Evolutionary conservation across 2,888 invertebrate species (phyloP), one percentile per base, ranked within the genome.

Genomic region (Thymelicus lineola): DNA sequence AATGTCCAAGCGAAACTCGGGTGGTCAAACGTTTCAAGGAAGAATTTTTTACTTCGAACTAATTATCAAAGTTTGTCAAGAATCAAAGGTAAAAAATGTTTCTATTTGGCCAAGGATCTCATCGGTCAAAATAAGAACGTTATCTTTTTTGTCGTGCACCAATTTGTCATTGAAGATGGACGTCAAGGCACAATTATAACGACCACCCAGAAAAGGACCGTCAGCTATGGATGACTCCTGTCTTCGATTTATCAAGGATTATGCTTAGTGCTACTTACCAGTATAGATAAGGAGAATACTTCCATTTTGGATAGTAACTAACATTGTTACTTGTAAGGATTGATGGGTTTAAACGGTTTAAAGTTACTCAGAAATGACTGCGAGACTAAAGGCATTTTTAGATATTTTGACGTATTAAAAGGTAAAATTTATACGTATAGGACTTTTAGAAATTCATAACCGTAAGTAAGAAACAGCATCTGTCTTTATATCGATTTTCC

Each of bases 131-230:
- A 65, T 60, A 65, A 65, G 59, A 70, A 70, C 58, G 59, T 63
- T 65, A 65, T 70, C 65, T 63, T 70, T 69, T 70, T 65, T 70
- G 59, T 65, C 70, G 60, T 20, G 17, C 64, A 70, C 71, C 79
- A 82, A 87, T 86, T 87, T 86, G 86, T 86, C 86, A 86, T 79
- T 79, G 78, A 75, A 74, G 73, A 71, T 75, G 75, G 77, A 74
- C 76, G 80, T 81, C 82, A 80, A 74, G 76, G 74, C 73, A 83
- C 87, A 87, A 87, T 86, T 88, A 87, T 83, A 76, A 75, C 66
- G 79, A 84, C 87, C 88, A 87, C 87, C 87, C 87, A 86, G 75
- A 74, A 69, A 63, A 58, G 69, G 75, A 45, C 72, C 68, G 74
- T 20, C 4, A 50, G 75, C 75, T 79, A 78, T 72, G 76, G 71